Base-by-base conservation (phyloP, 2,888 invertebrate genomes). In the Epirrhoe alternata region DNA sequence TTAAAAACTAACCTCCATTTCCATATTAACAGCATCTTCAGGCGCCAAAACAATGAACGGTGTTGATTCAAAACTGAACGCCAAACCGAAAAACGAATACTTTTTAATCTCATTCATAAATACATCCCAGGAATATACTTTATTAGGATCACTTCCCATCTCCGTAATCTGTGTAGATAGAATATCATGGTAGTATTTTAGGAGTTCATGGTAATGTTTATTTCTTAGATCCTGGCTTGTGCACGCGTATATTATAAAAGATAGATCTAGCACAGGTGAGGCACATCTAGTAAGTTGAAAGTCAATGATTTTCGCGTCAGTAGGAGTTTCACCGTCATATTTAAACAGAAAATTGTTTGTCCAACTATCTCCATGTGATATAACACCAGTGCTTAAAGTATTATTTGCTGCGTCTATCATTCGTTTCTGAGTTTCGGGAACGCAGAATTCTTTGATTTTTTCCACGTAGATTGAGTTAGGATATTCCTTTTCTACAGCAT, bases 321-420 rank as follows among this genome's bases (percentile, higher is more conserved):
- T 69, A 0, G 92, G 89, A 1, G 42, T 51, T 0, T 74, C 72
- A 8, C 80, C 65, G 0, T 76, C 72, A 59, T 92, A 86, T 73
- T 94, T 93, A 7, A 94, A 94, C 0, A 97, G 81, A 73, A 96
- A 96, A 80, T 97, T 97, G n/a, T 96, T 96, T 0, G 95, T 94
- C 97, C 97, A 97, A 47, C 95, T 94, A 79, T 97, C 97, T 0
- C 96, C 97, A 66, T 97, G 96, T 0, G 94, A 94, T 33, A 96
- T 94, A 0, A 95, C 95, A 0, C 94, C 92, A n/a, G 93, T 86
- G 24, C 87, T 12, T 0, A 12, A 2, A 7, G 86, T 84, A 0
- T 81, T 73, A 0, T 88, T 79, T 0, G 88, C 90, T 0, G 94
- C 90, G 10, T 86, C 82, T 0, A 91, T 83, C 84, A 94, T 85